Percentiles rank a stretch among this genome's conserved stretches.
Conservation (phyloP, 1,140 invertebrate genomes). For the Solenopsis invicta region DNA sequence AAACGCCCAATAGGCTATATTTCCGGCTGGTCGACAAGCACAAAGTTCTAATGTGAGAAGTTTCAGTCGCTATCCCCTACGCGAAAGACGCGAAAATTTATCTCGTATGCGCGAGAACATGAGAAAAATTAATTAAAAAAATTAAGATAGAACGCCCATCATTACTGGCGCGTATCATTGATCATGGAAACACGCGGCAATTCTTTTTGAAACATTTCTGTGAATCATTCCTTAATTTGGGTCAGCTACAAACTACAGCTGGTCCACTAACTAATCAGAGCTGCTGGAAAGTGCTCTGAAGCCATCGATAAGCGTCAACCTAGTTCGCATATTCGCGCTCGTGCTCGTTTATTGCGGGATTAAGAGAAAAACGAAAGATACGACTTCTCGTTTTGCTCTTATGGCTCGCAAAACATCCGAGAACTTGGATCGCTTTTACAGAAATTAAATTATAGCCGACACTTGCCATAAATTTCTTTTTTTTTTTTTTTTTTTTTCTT, state of each 20-base stretch:
- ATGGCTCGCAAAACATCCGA: neutral
- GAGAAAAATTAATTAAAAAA: slow-evolving; percentile 49
- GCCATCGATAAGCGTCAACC: slow-evolving; percentile 53
- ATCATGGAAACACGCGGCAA: neutral
- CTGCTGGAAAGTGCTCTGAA: neutral
- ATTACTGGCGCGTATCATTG: slow-evolving; percentile 4
- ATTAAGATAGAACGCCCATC: slow-evolving; percentile 21
- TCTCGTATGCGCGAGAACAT: neutral
- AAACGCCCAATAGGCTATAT: neutral
- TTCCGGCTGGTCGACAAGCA: neutral
- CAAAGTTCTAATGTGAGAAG: slow-evolving; percentile 31
- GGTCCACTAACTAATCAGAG: neutral
- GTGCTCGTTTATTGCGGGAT: neutral
- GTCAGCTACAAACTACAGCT: slow-evolving; percentile 22
- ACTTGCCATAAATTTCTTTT: neutral
- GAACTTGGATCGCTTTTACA: slow-evolving; percentile 1
- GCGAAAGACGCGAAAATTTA: neutral
- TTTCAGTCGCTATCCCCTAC: slow-evolving; percentile 4
- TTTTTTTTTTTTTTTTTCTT: neutral
- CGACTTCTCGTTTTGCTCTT: neutral
- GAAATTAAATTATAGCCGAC: neutral
- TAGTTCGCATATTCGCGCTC: slow-evolving; percentile 44
- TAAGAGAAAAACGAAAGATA: neutral
- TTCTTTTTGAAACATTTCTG: slow-evolving; percentile 18
- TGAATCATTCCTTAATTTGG: slow-evolving; percentile 59